Percentiles rank a stretch among this genome's conserved stretches.
Evolutionary conservation across 2,113 vertebrate genomes (phyloP).

Genomic region (Xerus inauris): DNA sequence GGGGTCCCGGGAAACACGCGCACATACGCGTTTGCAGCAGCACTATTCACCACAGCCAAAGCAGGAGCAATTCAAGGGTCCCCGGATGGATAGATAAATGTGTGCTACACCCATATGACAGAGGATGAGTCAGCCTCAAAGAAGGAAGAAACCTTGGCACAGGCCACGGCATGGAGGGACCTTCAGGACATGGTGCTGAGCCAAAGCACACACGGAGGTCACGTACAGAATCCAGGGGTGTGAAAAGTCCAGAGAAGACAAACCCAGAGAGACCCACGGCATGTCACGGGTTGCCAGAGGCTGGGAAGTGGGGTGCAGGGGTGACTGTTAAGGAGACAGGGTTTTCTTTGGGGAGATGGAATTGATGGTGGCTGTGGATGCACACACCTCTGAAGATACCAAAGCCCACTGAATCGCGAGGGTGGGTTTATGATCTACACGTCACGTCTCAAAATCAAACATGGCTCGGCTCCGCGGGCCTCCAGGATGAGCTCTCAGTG

Average conservation of each 20-base stretch:
- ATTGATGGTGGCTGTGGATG: accelerated
- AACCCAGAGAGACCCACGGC: not conserved
- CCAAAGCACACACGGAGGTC: not conserved
- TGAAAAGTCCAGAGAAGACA: not conserved
- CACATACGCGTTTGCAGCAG: not conserved
- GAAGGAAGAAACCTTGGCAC: not conserved
- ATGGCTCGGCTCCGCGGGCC: too few species aligned
- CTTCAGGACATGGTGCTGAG: not conserved
- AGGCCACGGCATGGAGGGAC: not conserved
- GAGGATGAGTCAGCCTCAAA: not conserved
- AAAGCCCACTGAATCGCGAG: too few species aligned
- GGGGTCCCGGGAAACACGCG: too few species aligned
- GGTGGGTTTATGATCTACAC: too few species aligned
- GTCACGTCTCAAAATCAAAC: accelerated
- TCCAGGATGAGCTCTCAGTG: not conserved
- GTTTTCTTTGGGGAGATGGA: not conserved
- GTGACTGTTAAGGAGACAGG: too few species aligned
- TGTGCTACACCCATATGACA: accelerated
- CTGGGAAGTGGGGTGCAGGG: accelerated
- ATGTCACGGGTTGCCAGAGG: too few species aligned
- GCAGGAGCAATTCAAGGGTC: not conserved
- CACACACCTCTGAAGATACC: not conserved
- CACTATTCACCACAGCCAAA: not conserved
- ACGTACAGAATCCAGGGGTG: accelerated
- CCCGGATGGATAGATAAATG: not conserved